Conservation (phyloP, 2,113 vertebrate genomes). For the Megaceryle maxima region DNA sequence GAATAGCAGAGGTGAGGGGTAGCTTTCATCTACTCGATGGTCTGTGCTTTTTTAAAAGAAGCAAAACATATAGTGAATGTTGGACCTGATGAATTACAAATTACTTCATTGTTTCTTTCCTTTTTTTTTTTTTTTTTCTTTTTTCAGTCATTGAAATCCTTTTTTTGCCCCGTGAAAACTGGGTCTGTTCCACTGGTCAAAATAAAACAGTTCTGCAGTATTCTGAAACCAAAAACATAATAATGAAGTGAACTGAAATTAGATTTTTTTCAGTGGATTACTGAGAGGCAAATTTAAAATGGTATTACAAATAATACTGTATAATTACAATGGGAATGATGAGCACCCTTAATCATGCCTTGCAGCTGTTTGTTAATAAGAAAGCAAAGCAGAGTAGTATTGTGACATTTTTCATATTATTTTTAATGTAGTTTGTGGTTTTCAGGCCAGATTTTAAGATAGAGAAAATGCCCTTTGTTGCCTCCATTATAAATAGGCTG, state of each 20-base stretch:
- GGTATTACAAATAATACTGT: background rate
- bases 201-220: background rate
- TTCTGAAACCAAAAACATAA: background rate
- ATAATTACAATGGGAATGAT: conserved; percentile 12
- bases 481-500: background rate
- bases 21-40: background rate
- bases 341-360: conserved; percentile 9
- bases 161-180: background rate
- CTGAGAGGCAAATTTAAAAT: background rate
- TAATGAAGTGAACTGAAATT: background rate
- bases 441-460: background rate
- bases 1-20: background rate
- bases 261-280: background rate
- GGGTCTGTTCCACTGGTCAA: background rate
- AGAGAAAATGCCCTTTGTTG: background rate
- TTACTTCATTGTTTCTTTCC: background rate
- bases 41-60: background rate
- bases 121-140: background rate
- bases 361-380: conserved; percentile 16
- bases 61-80: background rate
- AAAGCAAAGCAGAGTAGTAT: background rate
- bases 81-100: background rate
- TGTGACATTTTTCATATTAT: background rate
- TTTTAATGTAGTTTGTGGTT: background rate
- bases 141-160: background rate